Base-by-base conservation (phyloP, 2,113 vertebrate species). In the Serilophus lunatus region DNA sequence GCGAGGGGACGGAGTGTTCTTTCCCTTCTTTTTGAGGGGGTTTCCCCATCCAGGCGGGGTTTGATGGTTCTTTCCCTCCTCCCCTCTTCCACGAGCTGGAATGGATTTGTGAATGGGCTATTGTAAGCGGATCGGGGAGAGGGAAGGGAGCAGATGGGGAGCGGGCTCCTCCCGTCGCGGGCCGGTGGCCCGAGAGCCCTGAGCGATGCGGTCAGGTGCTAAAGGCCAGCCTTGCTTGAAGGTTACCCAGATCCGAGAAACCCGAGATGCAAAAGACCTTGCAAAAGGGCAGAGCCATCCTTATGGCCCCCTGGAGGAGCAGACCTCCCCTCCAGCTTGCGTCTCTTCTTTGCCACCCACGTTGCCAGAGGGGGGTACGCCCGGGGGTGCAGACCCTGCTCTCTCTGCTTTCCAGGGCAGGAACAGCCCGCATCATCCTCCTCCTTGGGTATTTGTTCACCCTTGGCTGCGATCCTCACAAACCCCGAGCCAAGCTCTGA, bases 161-260 rank as follows among this genome's bases (percentile, higher is more conserved):
- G 40, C 6, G 5, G 64, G 74, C 86, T 95, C 5, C 6, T 75
- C 40, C 57, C 0, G 7, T 57, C 23, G 12, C 2, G 2, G 78
- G 77, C 66, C 1, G 26, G 70, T 82, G 23, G 74, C 65, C 93
- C 20, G 3, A 68, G 84, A 68, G 84, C 57, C 33, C 86, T 91
- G 96, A 98, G 25, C 22, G 91, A 96, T 83, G 16, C 54, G 13
- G 70, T 95, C 97, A 97, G 97, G 97, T 97, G 97, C 93, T 85
- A 42, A 66, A 86, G 93, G 93, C 92, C 94, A 54, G 81, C 11
- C 80, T 53, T n/a, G 80, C 95, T 86, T 66, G 92, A 92, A 93
- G 79, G 92, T 76, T 90, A 83, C 74, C 22, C 78, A 54, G 26
- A 53, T 23, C 42, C 0, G 54, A 35, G 49, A 86, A 90, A 78